Evolutionary conservation across 1,140 invertebrate species (phyloP).

Genomic region (Polyergus mexicanus): DNA sequence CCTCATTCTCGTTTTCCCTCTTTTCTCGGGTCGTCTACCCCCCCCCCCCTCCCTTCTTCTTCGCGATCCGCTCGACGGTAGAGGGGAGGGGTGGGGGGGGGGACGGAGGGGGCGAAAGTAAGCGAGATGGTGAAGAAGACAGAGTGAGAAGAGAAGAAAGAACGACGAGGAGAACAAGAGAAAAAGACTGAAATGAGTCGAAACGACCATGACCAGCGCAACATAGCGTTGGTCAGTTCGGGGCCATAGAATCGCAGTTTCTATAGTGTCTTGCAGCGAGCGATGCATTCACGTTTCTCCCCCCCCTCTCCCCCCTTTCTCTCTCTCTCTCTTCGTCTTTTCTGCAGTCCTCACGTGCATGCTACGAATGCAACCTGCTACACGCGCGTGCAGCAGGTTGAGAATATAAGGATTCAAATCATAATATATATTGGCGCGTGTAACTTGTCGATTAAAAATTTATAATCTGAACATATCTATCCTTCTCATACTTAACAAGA

Average conservation of each 20-base stretch:
- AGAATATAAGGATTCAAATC: no score
- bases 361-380: conserved; percentile 40
- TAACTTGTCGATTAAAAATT: not conserved
- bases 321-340: not conserved
- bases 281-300: conserved; percentile 65
- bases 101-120: conserved; percentile 56
- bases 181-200: conserved; percentile 68
- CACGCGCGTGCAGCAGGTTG: not conserved
- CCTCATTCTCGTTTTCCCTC: conserved; percentile 76
- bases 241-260: conserved; percentile 62
- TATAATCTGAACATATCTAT: not conserved
- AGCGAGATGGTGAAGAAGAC: conserved; percentile 61
- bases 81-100: conserved; percentile 42
- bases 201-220: conserved; percentile 83
- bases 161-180: conserved; percentile 60
- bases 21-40: conserved; percentile 76
- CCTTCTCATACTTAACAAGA: not conserved
- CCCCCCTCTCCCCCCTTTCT: not conserved
- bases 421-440: not conserved
- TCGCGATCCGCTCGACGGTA: conserved; percentile 41
- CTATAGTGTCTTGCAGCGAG: conserved; percentile 31
- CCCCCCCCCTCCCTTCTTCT: conserved; percentile 68
- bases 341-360: conserved; percentile 3
- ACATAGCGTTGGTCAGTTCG: conserved; percentile 83
- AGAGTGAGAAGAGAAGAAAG: conserved; percentile 65